Evolutionary conservation across 2,113 vertebrate genomes (phyloP).

Genomic region (Bubo bubo): DNA sequence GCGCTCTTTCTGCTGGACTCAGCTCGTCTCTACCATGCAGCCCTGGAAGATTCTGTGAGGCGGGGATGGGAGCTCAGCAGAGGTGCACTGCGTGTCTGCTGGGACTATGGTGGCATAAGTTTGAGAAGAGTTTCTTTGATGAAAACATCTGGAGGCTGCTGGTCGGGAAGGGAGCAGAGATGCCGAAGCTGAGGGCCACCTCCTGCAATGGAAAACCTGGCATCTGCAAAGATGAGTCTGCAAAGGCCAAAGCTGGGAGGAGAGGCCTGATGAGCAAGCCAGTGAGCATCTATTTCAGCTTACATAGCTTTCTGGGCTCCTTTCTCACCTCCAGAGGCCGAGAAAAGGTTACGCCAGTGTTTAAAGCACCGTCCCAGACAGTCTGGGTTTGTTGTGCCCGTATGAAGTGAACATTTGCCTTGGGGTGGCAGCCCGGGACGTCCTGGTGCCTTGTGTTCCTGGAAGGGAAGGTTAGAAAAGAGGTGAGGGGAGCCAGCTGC

Average conservation of each 20-base stretch:
- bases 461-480: constrained; percentile 43
- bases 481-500: constrained; percentile 20
- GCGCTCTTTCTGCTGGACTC: background rate
- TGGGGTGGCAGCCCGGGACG: constrained; percentile 27
- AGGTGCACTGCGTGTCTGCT: background rate
- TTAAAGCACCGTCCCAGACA: constrained; percentile 22
- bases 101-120: background rate
- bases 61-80: background rate
- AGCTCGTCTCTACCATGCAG: rapidly evolving
- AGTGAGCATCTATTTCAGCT: constrained; percentile 1
- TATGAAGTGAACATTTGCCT: background rate
- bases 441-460: constrained; percentile 51
- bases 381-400: background rate
- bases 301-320: background rate
- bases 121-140: background rate
- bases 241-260: background rate
- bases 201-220: background rate
- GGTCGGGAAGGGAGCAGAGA: background rate
- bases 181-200: background rate
- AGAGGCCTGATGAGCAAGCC: background rate
- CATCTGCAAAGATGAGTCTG: background rate
- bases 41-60: background rate
- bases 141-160: background rate
- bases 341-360: background rate
- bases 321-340: background rate